Conservation (phyloP, 2,113 vertebrate species). For the Dipodomys merriami region DNA sequence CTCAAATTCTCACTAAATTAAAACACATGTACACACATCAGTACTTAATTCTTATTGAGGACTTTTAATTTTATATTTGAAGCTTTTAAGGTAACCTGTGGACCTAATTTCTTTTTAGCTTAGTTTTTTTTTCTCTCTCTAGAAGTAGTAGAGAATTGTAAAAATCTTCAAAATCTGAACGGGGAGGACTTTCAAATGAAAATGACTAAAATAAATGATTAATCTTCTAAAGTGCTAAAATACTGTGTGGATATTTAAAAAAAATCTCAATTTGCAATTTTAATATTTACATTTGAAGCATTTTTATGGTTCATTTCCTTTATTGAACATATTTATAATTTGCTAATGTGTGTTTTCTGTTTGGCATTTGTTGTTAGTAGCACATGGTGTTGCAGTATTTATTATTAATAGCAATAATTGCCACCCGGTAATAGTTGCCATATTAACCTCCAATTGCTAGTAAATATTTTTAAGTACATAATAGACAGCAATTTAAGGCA, state of each 20-base stretch:
- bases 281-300: conserved; percentile 58
- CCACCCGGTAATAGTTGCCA: conserved; percentile 76
- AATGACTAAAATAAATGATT: conserved; percentile 21
- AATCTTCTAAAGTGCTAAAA: conserved; percentile 24
- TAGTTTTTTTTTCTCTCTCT: conserved; percentile 16
- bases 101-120: conserved; percentile 58
- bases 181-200: not conserved
- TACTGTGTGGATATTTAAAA: conserved; percentile 32
- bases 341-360: conserved; percentile 68
- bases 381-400: conserved; percentile 74
- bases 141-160: conserved; percentile 43
- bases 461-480: conserved; percentile 82
- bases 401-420: conserved; percentile 78
- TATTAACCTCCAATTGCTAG: conserved; percentile 82
- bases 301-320: conserved; percentile 64
- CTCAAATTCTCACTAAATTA: conserved; percentile 42
- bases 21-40: conserved; percentile 27
- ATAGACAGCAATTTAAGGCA: conserved; percentile 80
- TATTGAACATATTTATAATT: conserved; percentile 67
- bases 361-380: conserved; percentile 66
- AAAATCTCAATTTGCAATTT: conserved; percentile 40
- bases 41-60: conserved; percentile 31
- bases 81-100: conserved; percentile 58
- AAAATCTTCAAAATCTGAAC: conserved; percentile 51
- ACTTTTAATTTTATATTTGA: conserved; percentile 40